Conservation (phyloP, 2,888 invertebrate genomes). For the Athalia cordata region DNA sequence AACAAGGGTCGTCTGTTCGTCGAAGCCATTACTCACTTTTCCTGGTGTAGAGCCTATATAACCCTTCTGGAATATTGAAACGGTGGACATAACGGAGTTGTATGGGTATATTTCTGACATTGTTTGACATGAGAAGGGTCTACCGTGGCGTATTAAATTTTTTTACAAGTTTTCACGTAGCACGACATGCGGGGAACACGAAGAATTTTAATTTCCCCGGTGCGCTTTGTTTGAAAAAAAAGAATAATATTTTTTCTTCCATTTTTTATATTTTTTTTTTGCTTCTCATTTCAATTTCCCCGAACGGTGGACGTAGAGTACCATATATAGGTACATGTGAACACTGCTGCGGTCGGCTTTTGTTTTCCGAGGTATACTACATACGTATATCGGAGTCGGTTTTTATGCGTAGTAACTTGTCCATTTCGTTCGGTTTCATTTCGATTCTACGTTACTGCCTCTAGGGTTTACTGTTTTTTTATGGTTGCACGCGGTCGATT, state of each 20-base stretch:
- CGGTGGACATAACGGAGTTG: conserved; percentile 11
- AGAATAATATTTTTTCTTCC: not conserved
- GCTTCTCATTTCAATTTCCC: conserved; percentile 25
- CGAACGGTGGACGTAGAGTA: not conserved
- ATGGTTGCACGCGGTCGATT: conserved; percentile 38
- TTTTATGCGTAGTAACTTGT: conserved; percentile 39
- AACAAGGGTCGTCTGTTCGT: conserved; percentile 27
- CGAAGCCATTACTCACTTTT: conserved; percentile 31
- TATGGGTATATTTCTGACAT: conserved; percentile 30
- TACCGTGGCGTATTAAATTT: conserved; percentile 30
- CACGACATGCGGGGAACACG: conserved; percentile 7
- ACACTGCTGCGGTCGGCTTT: not conserved
- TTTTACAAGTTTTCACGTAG: conserved; percentile 23
- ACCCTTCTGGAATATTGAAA: conserved; percentile 36
- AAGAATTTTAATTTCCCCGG: conserved; percentile 38
- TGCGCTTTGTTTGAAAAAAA: conserved; percentile 28
- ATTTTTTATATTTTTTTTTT: not conserved
- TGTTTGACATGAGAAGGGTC: conserved; percentile 30
- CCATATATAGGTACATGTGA: not conserved
- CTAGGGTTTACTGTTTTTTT: conserved; percentile 36
- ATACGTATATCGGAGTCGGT: not conserved
- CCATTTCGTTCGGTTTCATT: conserved; percentile 42
- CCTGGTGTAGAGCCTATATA: conserved; percentile 3
- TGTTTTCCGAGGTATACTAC: not conserved
- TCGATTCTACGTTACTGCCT: conserved; percentile 25